phyloP scores from a whole-genome alignment of 2,113 vertebrate species.

The Hymenochirus boettgeri region DNA sequence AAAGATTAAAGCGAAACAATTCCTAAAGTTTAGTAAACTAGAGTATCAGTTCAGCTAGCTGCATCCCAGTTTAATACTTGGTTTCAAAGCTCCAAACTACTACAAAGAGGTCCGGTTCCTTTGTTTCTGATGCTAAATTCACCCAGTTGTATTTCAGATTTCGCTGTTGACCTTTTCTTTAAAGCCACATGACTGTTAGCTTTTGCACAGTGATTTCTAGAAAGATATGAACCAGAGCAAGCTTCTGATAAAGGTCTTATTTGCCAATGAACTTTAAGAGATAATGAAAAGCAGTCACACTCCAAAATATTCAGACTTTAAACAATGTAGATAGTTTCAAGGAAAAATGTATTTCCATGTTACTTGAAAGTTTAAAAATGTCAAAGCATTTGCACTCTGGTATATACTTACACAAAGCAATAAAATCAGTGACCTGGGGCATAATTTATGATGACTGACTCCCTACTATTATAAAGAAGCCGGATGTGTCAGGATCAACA shows the following conservation, averaged over 20 bases:
- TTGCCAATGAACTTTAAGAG: constrained; percentile 14
- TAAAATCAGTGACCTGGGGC: too few relatives aligned
- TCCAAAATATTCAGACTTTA: not conserved
- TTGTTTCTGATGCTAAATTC: not conserved
- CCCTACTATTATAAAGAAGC: too few relatives aligned
- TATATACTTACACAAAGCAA: too few relatives aligned
- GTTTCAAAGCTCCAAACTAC: not conserved
- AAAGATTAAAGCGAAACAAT: too few relatives aligned
- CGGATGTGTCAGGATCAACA: too few relatives aligned
- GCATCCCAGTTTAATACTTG: too few relatives aligned
- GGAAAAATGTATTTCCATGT: not conserved
- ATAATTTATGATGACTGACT: too few relatives aligned
- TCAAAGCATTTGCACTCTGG: too few relatives aligned
- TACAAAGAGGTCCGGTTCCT: not conserved
- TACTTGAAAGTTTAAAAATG: not conserved
- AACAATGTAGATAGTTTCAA: not conserved
- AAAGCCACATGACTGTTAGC: not conserved
- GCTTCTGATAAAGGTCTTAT: constrained; percentile 12
- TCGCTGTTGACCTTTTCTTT: constrained; percentile 5
- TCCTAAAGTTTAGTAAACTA: too few relatives aligned
- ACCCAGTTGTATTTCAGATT: not conserved
- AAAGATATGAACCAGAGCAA: not conserved
- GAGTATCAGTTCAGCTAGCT: too few relatives aligned
- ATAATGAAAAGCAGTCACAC: constrained; percentile 13
- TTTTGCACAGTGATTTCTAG: not conserved